Conservation (phyloP, 2,113 vertebrate genomes). For the Sceloporus undulatus region DNA sequence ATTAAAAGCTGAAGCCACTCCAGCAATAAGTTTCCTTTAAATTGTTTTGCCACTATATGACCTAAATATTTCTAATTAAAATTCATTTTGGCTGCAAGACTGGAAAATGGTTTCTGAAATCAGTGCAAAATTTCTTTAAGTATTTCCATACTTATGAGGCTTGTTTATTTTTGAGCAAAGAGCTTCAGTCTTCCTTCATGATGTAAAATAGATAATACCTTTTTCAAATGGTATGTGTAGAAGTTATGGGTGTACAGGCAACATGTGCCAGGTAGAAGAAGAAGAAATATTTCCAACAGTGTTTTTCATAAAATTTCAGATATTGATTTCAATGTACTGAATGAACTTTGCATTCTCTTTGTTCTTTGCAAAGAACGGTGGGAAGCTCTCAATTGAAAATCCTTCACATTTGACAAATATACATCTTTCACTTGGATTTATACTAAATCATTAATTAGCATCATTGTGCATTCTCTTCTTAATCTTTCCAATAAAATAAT, state of each 20-base stretch:
- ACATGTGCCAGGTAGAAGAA: background rate
- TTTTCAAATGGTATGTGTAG: background rate
- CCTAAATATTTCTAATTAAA: slow-evolving; percentile 59
- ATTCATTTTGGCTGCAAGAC: slow-evolving; percentile 54
- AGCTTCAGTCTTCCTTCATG: background rate
- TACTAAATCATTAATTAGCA: slow-evolving; percentile 54
- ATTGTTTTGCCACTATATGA: slow-evolving; percentile 60
- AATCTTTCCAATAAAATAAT: slow-evolving; percentile 57
- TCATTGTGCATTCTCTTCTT: slow-evolving; percentile 35
- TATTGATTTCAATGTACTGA: slow-evolving; percentile 27
- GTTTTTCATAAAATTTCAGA: background rate
- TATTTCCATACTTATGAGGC: background rate
- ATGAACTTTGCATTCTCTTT: slow-evolving; percentile 57
- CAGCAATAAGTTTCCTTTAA: slow-evolving; percentile 53
- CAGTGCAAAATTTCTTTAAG: background rate
- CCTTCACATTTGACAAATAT: slow-evolving; percentile 42
- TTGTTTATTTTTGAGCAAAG: background rate
- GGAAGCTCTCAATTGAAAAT: slow-evolving; percentile 46
- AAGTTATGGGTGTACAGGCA: background rate
- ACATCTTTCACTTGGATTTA: slow-evolving; percentile 32
- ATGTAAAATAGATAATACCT: slow-evolving; percentile 1
- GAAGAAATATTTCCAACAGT: background rate
- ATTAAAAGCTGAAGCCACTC: slow-evolving; percentile 46
- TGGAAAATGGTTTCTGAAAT: slow-evolving; percentile 55
- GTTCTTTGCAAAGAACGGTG: slow-evolving; percentile 62